Percentiles rank a stretch among this genome's conserved stretches.
Evolutionary conservation across 1,140 invertebrate species (phyloP).

Genomic region (Globodera rostochiensis): DNA sequence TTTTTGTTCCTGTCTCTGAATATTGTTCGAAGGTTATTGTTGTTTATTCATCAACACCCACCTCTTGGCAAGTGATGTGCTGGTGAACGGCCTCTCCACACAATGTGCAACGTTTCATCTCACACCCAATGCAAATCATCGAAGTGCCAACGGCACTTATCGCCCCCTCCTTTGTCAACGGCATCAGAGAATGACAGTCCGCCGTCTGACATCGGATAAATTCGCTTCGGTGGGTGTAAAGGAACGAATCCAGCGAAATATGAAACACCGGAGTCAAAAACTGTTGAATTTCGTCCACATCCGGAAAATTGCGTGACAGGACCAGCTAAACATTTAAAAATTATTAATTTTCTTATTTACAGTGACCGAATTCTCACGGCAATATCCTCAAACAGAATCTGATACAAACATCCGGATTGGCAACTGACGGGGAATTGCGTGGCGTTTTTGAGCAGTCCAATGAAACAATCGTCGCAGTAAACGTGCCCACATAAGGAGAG

Average conservation of each 20-base stretch:
- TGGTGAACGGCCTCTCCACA: neutral
- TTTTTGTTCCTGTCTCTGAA: neutral
- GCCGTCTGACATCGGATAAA: neutral
- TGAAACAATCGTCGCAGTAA: conserved; percentile 1
- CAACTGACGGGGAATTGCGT: neutral
- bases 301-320: neutral
- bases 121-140: neutral
- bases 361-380: neutral
- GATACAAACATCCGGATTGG: neutral
- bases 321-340: neutral
- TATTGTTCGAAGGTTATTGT: too few species aligned
- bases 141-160: neutral
- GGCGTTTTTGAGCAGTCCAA: neutral
- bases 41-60: neutral
- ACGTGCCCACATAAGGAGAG: neutral
- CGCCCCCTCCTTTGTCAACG: neutral
- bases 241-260: neutral
- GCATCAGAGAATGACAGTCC: neutral
- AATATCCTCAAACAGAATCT: neutral
- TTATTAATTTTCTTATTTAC: too few species aligned
- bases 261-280: conserved; percentile 17
- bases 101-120: neutral
- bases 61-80: neutral
- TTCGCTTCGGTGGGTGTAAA: neutral
- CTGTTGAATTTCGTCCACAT: neutral